Percentiles rank a stretch among this genome's conserved stretches.
phyloP scores from a whole-genome alignment of 1,140 invertebrate genomes.

The Trichonephila clavata region DNA sequence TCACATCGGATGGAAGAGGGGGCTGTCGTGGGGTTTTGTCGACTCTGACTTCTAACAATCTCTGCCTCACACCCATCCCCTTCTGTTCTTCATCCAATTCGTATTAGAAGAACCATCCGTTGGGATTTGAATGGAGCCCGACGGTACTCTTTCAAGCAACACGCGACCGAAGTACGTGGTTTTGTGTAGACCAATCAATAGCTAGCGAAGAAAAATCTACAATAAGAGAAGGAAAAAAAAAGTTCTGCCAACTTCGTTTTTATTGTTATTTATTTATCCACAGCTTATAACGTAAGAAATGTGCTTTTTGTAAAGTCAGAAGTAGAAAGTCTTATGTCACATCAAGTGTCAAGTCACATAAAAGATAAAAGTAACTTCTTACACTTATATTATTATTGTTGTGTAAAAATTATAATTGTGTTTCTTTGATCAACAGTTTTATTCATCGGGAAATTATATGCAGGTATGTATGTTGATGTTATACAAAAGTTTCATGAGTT shows the following conservation, averaged over 20 bases:
- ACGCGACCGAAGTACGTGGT: slow-evolving; percentile 62
- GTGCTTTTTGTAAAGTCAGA: not conserved
- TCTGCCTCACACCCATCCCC: not conserved
- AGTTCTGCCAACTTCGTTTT: slow-evolving; percentile 34
- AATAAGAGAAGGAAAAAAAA: slow-evolving; percentile 25
- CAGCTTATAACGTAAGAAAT: not conserved
- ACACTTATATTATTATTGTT: no score
- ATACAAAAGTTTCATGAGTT: no score
- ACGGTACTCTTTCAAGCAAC: slow-evolving; percentile 58
- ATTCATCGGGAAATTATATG: no score
- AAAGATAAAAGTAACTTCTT: not conserved
- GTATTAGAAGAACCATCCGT: slow-evolving; percentile 67
- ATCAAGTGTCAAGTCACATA: not conserved
- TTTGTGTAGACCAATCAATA: slow-evolving; percentile 71
- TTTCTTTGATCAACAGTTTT: no score
- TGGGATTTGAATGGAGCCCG: slow-evolving; percentile 58
- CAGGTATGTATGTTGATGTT: no score
- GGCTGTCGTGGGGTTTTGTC: slow-evolving; percentile 2
- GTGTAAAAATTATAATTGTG: no score
- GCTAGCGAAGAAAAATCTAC: slow-evolving; percentile 37
- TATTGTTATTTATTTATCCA: slow-evolving; percentile 69
- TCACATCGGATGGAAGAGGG: not conserved
- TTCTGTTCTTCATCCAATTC: slow-evolving; percentile 56
- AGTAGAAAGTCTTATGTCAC: not conserved
- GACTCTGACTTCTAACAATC: slow-evolving; percentile 37